Conservation (phyloP, 92 coral and sea anemone genomes). For the Paramuricea clavata region DNA sequence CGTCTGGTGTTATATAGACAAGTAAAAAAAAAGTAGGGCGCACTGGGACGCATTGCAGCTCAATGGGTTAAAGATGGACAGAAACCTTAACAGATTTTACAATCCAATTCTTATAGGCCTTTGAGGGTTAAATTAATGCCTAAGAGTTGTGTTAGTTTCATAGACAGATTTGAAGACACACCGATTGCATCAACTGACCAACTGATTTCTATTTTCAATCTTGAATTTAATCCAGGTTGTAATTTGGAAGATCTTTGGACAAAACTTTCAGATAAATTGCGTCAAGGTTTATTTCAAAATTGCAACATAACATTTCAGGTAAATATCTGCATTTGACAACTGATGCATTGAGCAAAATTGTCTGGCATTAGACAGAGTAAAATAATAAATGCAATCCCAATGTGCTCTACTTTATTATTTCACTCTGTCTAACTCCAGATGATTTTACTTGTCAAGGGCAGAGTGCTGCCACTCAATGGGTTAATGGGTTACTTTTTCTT, state of each 20-base stretch:
- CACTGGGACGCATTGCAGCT: too few species aligned
- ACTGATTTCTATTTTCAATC: not conserved
- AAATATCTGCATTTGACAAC: not conserved
- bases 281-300: not conserved
- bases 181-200: not conserved
- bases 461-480: too few species aligned
- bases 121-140: too few species aligned
- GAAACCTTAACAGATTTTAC: too few species aligned
- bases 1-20: too few species aligned
- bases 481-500: not conserved
- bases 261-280: not conserved
- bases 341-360: not conserved
- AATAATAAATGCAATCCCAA: too few species aligned
- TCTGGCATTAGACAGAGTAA: too few species aligned
- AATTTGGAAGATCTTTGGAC: constrained; percentile 31
- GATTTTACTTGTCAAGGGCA: not conserved
- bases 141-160: too few species aligned
- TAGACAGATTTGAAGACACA: too few species aligned
- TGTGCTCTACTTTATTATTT: not conserved
- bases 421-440: not conserved
- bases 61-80: too few species aligned
- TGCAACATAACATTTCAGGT: constrained; percentile 34
- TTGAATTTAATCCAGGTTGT: not conserved
- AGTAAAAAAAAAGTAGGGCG: too few species aligned
- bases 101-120: too few species aligned